These are phyloP conservation scores for Pseudonaja textilis DNA, from an alignment of 2,113 vertebrate species.

Conservation along the genomic window DNA sequence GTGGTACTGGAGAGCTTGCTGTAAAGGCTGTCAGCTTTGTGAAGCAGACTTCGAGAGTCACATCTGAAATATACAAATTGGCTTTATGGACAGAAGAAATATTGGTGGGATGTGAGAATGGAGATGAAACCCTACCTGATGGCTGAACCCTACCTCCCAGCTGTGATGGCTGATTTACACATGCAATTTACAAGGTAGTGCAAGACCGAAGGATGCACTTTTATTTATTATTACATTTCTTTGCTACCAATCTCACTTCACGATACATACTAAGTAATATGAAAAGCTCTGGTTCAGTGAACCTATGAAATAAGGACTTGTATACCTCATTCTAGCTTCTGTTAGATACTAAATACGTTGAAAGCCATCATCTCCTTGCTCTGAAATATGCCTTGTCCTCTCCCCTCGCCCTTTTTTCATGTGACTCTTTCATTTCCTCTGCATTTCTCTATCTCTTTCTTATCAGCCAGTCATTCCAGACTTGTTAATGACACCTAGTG, in stretches of 20 bases:
- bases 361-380: background rate
- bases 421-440: background rate
- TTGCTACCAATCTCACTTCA: background rate
- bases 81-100: background rate
- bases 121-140: background rate
- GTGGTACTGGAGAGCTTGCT: background rate
- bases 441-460: background rate
- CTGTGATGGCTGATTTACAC: background rate
- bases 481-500: constrained; percentile 78
- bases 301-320: background rate
- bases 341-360: no score
- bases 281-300: no score
- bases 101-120: background rate
- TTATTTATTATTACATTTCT: background rate
- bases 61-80: background rate
- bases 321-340: background rate
- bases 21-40: background rate
- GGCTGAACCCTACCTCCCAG: no score
- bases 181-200: background rate
- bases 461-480: constrained; percentile 71
- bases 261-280: background rate
- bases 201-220: background rate
- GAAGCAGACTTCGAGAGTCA: background rate
- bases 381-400: background rate
- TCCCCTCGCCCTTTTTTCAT: background rate